Evolutionary conservation across 2,888 invertebrate genomes (phyloP), one percentile per base, ranked within the genome.

Genomic region (Cerceris rybyensis): DNA sequence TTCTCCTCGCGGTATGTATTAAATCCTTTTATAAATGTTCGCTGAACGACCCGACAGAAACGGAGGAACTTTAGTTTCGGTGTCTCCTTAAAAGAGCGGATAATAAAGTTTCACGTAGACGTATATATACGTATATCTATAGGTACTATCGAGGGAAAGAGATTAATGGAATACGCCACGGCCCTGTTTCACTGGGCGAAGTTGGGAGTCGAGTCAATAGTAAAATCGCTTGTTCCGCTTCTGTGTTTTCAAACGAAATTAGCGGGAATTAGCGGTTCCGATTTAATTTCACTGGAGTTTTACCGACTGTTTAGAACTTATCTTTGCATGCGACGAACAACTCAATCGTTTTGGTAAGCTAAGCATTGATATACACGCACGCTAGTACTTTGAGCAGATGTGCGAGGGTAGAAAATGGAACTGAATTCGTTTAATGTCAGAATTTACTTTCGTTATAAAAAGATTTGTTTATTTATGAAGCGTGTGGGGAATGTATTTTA

Each of bases 11-110:
- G 74, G 58, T 50, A 75, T 54, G 71, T 73, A 77, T 83, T 77
- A 83, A 83, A 82, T 80, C 76, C 75, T 75, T 70, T 74, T 72
- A 77, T 63, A 69, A 78, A 74, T 76, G 75, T 60, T 58, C 69
- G 57, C 64, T 54, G 14, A 72, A 77, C 55, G 64, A 67, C 50
- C 59, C 69, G 14, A 5, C 49, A 7, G 43, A 60, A 58, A 13
- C 41, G 50, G 63, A 50, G 17, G 50, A 42, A 28, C n/a, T 54
- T 42, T 42, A 50, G n/a, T 28, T 65, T 58, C 7, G n/a, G 11
- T 61, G 49, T 55, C 16, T 14, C 58, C 42, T 49, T 65, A 41
- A 70, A 54, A 50, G 46, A 55, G 16, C 6, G 39, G 46, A 46
- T 60, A 73, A 69, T 61, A 66, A 42, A 58, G 41, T 46, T 75